Evolutionary conservation across 2,797 vertebrate genomes (phyloP), one percentile per base, ranked within the genome.

Genomic region (Streptopelia turtur): DNA sequence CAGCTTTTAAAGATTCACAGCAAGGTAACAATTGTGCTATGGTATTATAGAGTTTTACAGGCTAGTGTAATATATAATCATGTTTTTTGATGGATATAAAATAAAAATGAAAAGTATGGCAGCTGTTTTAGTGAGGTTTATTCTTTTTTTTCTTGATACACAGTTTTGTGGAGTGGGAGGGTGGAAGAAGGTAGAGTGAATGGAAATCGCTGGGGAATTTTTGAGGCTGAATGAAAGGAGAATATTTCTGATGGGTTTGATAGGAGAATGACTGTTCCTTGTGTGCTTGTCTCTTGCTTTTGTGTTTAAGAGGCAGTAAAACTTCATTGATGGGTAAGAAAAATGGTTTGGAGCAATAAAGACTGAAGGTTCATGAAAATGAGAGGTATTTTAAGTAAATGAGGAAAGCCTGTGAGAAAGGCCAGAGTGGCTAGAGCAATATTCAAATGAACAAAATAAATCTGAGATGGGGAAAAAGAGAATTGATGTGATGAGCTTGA

Each of bases 261-360:
- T 21, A 80, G 74, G 28, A 72, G 49, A 84, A 74, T 0, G 3
- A 37, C 25, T 50, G n/a, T 88, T 86, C 33, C 47, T 93, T 81
- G 1, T 5, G 16, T 83, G 45, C 70, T 39, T 88, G 15, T 13
- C 63, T 79, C 30, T 93, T 43, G 23, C 12, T 68, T 31, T 88
- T 72, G 28, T 81, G 61, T 90, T 83, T 72, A 90, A 88, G 20
- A 88, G 31, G 43, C 22, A 90, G 24, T 69, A 94, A 83, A 90
- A 65, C 11, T 76, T 82, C 41, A 78, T 6, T 0, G 0, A 66
- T 23, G 9, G 60, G 15, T 30, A 86, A 79, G 69, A 87, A 65
- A 64, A 63, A 45, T 53, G 7, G 30, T 84, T 91, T 87, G 27
- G 31, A 82, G 15, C 56, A 63, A 64, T 56, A 70, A 63, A 50